Conservation (phyloP, 2,797 vertebrate genomes). For the Gymnopithys bicolor region DNA sequence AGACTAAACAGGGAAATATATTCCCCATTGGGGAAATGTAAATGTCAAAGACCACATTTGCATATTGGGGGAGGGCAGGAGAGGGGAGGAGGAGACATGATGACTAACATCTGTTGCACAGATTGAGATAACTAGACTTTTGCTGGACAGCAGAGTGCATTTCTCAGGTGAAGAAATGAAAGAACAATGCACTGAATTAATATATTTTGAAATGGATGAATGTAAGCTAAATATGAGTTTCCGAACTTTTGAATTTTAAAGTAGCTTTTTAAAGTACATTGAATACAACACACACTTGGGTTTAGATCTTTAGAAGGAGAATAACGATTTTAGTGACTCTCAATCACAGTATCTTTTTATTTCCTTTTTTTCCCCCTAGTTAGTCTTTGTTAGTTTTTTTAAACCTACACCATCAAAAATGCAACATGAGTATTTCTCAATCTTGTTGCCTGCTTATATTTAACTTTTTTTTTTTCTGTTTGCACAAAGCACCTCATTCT, state of each 20-base stretch:
- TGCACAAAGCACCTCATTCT: background rate
- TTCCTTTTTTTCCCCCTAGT: background rate
- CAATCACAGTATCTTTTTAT: background rate
- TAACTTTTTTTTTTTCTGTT: background rate
- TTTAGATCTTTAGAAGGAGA: background rate
- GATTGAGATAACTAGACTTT: background rate
- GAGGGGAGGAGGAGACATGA: background rate
- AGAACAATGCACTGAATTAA: background rate
- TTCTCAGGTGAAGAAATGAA: background rate
- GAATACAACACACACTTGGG: accelerated
- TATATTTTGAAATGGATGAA: background rate
- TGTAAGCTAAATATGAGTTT: background rate
- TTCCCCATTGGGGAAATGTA: background rate
- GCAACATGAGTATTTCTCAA: background rate
- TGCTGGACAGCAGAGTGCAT: background rate
- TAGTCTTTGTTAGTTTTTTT: background rate
- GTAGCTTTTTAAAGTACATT: background rate
- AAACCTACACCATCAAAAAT: background rate
- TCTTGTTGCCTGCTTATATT: background rate
- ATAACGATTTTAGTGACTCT: background rate
- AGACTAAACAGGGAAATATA: background rate
- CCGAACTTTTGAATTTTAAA: background rate
- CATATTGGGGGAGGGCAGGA: background rate
- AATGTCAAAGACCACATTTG: background rate
- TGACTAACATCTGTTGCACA: constrained; percentile 6